Base-by-base conservation (phyloP, 2,888 invertebrate genomes). In the Diadegma fenestrale region DNA sequence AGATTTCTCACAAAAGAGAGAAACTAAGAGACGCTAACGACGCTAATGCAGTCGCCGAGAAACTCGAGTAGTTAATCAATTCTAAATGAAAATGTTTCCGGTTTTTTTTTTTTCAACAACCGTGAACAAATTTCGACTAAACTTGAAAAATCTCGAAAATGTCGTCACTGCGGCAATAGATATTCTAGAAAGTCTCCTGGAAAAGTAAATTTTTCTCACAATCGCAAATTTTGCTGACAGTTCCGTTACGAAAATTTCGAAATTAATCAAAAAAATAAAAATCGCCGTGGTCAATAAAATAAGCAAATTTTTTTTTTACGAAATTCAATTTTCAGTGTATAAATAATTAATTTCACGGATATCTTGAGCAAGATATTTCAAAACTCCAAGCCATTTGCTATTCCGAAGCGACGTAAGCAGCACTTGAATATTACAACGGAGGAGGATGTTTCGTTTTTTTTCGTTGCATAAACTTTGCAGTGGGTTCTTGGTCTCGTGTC, bases 401-500 rank as follows among this genome's bases (percentile, higher is more conserved):
- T 58, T 58, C 58, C 26, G 58, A 26, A 58, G 14, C 58, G 26
- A 14, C 10, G 17, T n/a, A 58, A 66, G 51, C 51, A 64, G 45
- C 51, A 76, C n/a, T 37, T 72, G 22, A 48, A 48, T 58, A 68
- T 72, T 73, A 51, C 43, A 48, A 30, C 30, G 54, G 26, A 72
- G 54, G 41, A 30, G 37, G 54, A 75, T 85, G 58, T 26, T 54
- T 58, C 26, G 26, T 58, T 78, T 78, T 64, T 78, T 54, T 33
- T 33, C n/a, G 61, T 22, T 41, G 51, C 43, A 19, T n/a, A 37
- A 37, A 63, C 17, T 10, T 26, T 71, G 17, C 37, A 26, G 12
- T 66, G 71, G 71, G 72, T 82, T 80, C 82, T 78, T 61, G 72
- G 51, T 76, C 79, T 64, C 61, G 48, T 22, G 63, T 6, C 78